These are phyloP conservation scores for Entomobrya multifasciata DNA, from an alignment of 2,888 invertebrate genomes.

Conservation along the genomic window DNA sequence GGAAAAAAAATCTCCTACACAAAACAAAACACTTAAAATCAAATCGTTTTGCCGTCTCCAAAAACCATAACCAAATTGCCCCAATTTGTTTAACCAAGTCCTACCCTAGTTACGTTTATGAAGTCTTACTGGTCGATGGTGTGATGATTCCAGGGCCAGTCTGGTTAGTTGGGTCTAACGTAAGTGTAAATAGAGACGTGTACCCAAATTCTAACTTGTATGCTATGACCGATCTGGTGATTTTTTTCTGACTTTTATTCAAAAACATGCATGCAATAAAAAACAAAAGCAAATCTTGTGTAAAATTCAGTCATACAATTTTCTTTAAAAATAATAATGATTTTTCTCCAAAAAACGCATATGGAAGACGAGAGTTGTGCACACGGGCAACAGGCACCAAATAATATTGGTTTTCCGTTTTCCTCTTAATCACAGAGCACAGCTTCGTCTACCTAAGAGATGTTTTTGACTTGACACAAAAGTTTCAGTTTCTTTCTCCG, in stretches of 20 bases:
- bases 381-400: not conserved
- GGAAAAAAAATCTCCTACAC: too few species aligned
- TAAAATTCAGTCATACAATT: not conserved
- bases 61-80: too few species aligned
- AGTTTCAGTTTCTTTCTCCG: slow-evolving; percentile 43
- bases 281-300: not conserved
- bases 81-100: not conserved
- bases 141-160: too few species aligned
- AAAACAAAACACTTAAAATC: too few species aligned
- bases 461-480: slow-evolving; percentile 34
- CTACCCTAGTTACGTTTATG: not conserved
- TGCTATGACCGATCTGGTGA: not conserved
- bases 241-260: slow-evolving; percentile 16
- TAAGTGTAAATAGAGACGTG: not conserved
- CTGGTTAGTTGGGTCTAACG: too few species aligned
- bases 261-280: not conserved
- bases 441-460: not conserved
- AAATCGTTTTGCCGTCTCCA: too few species aligned
- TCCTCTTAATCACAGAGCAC: not conserved
- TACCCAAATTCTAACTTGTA: too few species aligned
- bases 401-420: slow-evolving; percentile 17
- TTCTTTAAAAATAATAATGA: slow-evolving; percentile 16
- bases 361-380: slow-evolving; percentile 17
- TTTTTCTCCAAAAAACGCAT: slow-evolving; percentile 14
- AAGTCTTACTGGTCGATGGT: not conserved